Conservation (phyloP, 2,888 invertebrate species). For the Volucella inanis region DNA sequence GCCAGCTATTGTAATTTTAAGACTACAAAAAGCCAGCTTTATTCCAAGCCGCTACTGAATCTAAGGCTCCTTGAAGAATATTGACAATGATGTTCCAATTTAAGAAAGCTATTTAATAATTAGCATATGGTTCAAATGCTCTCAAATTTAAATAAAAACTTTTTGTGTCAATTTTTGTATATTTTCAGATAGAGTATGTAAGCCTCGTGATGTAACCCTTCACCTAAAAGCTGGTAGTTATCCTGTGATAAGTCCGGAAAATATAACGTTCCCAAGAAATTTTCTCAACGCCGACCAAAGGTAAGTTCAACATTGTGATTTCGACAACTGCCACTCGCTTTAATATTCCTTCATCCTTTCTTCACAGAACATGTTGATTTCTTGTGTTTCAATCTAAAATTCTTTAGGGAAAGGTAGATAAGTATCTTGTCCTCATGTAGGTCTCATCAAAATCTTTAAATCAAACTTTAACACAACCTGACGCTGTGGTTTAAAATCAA, state of each 20-base stretch:
- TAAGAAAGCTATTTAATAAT: not conserved
- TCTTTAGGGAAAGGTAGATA: not conserved
- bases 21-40: too few relatives aligned
- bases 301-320: constrained; percentile 75
- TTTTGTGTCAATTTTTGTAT: constrained; percentile 4
- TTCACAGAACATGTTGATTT: not conserved
- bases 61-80: too few relatives aligned
- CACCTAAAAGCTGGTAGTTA: constrained; percentile 91
- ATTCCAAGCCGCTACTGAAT: too few relatives aligned
- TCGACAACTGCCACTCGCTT: not conserved
- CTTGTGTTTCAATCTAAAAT: not conserved
- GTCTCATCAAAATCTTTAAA: constrained; percentile 36
- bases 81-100: not conserved
- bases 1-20: too few relatives aligned
- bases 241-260: constrained; percentile 92
- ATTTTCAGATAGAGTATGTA: constrained; percentile 85
- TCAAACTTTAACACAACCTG: constrained; percentile 56
- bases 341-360: not conserved
- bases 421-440: constrained; percentile 21
- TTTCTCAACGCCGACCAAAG: constrained; percentile 84
- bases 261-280: constrained; percentile 89
- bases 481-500: constrained; percentile 26
- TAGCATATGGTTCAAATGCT: too few relatives aligned
- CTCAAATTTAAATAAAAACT: too few relatives aligned
- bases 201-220: constrained; percentile 86